phyloP scores from a whole-genome alignment of 2,113 vertebrate genomes.

The Proteles cristata region DNA sequence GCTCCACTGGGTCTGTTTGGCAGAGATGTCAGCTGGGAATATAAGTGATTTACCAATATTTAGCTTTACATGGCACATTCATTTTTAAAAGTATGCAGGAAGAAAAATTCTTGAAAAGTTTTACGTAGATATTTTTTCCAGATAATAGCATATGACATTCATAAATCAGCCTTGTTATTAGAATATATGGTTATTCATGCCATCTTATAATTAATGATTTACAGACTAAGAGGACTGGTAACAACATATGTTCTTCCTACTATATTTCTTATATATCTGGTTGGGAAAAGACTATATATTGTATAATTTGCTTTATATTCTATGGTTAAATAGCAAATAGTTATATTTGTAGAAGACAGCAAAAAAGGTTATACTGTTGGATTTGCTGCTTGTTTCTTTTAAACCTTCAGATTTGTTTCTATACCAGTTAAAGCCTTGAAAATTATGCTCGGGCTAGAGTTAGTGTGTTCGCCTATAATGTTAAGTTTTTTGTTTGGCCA shows the following conservation, averaged over 20 bases:
- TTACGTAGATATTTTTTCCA: not conserved
- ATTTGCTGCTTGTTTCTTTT: not conserved
- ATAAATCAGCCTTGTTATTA: not conserved
- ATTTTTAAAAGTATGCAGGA: slow-evolving; percentile 12
- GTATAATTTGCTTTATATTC: not conserved
- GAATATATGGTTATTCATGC: not conserved
- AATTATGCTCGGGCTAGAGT: not conserved
- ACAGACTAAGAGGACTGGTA: not conserved
- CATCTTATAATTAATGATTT: not conserved
- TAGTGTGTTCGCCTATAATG: not conserved
- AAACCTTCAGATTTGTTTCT: not conserved
- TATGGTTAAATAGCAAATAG: not conserved
- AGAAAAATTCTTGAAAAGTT: not conserved
- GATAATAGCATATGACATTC: not conserved
- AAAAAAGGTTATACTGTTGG: not conserved
- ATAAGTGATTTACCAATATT: not conserved
- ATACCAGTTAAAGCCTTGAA: not conserved
- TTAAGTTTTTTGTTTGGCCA: slow-evolving; percentile 70
- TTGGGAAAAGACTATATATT: not conserved
- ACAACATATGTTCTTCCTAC: not conserved
- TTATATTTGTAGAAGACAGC: not conserved
- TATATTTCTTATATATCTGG: not conserved
- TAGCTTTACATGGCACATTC: not conserved
- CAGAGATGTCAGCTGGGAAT: not conserved
- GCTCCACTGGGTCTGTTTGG: not conserved